Evolutionary conservation across 2,888 invertebrate genomes (phyloP), one percentile per base, ranked within the genome.

Genomic region (Dicyrtomina minuta): DNA sequence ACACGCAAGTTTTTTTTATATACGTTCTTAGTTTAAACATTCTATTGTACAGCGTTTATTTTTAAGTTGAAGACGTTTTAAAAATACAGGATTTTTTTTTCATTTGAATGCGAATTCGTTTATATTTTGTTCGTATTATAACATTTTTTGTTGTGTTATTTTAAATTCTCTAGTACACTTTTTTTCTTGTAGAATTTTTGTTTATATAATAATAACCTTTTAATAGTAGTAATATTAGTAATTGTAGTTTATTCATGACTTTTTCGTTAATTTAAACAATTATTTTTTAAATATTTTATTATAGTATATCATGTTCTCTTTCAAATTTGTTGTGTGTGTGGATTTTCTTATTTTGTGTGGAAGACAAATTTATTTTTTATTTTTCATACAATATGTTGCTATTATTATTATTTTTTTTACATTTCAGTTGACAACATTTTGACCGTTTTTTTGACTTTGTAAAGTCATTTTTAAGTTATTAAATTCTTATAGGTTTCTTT

Each of bases 21-120:
- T 56, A 56, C 27, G 8, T 27, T 39, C 4, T n/a, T 58, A 33
- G 58, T 58, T 58, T 46, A 33, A 58, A n/a, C 17, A 27, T 58
- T 58, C 39, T 58, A 39, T 58, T 58, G 58, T 58, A 58, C 58
- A 27, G 46, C 46, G n/a, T 46, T 46, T n/a, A 17, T 46, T 46
- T 46, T 46, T 58, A 33, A 33, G 33, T 33, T 33, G 33, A 33
- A 33, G 33, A 33, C 33, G 27, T 58, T 58, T 58, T 58, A 58
- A 58, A 58, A 58, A 58, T 58, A 58, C 58, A 58, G 58, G 39
- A 17, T 58, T 58, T 58, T 33, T 33, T 55, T 58, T 58, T 58
- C 58, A 58, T 58, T 58, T 58, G 26, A 58, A 58, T 58, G 58
- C 58, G 58, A 58, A 58, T 58, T 58, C 58, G 58, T 58, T 58